These are phyloP conservation scores for Poecile atricapillus DNA, from an alignment of 2,113 vertebrate genomes.

Conservation along the genomic window DNA sequence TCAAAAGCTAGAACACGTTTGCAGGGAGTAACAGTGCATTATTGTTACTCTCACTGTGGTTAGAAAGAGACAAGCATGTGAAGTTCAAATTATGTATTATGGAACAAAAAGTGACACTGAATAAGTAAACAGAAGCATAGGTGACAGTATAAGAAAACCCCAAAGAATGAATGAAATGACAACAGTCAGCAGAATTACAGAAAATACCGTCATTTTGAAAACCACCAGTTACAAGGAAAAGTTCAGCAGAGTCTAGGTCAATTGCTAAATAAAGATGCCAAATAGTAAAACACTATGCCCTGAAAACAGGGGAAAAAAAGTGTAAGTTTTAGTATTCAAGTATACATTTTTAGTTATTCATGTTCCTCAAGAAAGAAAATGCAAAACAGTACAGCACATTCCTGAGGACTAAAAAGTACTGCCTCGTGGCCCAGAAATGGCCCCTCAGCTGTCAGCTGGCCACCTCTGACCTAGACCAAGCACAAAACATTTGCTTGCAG, in stretches of 20 bases:
- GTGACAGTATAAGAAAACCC: background rate
- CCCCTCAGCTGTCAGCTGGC: background rate
- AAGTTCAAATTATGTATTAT: background rate
- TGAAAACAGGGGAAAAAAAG: background rate
- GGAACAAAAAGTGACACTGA: background rate
- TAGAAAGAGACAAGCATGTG: background rate
- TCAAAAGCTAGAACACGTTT: background rate
- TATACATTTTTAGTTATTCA: background rate
- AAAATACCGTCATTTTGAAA: conserved; percentile 6
- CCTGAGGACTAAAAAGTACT: background rate
- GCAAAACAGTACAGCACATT: background rate
- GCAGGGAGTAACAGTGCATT: background rate
- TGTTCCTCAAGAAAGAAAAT: background rate
- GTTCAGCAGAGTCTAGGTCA: background rate
- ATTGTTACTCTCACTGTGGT: background rate
- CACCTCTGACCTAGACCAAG: conserved; percentile 1
- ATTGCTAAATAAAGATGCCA: background rate
- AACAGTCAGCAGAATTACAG: background rate
- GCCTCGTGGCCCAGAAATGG: background rate
- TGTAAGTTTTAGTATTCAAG: background rate
- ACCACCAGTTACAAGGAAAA: background rate
- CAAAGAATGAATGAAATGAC: background rate
- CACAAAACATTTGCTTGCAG: background rate
- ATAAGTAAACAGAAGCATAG: background rate
- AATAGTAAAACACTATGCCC: background rate